These are phyloP conservation scores for Cheirogaleus medius DNA, from an alignment of 2,113 vertebrate species.

Conservation along the genomic window DNA sequence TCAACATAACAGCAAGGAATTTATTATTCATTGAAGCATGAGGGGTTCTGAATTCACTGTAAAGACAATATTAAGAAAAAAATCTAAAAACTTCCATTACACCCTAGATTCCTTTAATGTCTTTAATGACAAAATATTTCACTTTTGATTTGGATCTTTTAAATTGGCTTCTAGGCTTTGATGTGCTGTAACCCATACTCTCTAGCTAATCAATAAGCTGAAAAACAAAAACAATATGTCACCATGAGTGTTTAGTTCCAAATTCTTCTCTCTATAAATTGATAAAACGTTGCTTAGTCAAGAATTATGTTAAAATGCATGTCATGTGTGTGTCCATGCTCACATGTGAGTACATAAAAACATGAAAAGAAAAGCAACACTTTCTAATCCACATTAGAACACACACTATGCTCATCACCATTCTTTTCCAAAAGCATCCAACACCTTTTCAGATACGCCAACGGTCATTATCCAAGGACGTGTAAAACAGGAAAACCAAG, in stretches of 20 bases:
- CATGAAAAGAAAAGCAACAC: background rate
- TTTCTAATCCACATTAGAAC: too few relatives aligned
- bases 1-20: background rate
- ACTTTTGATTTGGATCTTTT: background rate
- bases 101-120: background rate
- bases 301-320: background rate
- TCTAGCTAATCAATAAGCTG: background rate
- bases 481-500: background rate
- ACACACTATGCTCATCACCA: background rate
- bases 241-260: background rate
- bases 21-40: background rate
- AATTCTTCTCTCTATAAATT: background rate
- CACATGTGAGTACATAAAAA: too few relatives aligned
- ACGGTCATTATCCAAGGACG: background rate
- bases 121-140: background rate
- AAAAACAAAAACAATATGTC: background rate
- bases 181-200: background rate
- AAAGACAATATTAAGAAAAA: background rate
- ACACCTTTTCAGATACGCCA: background rate
- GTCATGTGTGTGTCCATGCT: rapidly evolving
- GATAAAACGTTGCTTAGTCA: background rate
- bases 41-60: background rate
- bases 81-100: background rate
- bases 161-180: background rate
- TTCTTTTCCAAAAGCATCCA: background rate